Evolutionary conservation across 2,888 invertebrate genomes (phyloP).

Genomic region (Ectobius pallidus): DNA sequence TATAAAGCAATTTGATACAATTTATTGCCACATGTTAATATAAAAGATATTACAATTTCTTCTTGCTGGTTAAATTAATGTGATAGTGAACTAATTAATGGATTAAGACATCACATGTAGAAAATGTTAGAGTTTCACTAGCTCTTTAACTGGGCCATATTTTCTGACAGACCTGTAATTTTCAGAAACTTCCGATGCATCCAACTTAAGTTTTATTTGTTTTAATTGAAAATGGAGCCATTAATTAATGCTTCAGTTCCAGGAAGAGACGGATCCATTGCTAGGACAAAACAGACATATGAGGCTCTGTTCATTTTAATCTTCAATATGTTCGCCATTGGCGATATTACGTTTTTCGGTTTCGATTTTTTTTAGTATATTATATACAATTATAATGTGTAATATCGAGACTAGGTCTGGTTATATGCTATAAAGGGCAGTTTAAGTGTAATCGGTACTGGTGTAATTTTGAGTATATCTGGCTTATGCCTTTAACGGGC

Average conservation of each 20-base stretch:
- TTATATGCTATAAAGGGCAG: too few species aligned
- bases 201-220: conserved; percentile 9
- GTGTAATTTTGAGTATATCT: too few species aligned
- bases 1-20: neutral
- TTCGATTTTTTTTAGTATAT: too few species aligned
- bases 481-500: too few species aligned
- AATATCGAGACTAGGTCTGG: too few species aligned
- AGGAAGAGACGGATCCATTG: too few species aligned
- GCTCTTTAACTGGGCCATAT: neutral
- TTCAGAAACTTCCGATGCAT: conserved; percentile 27
- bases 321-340: too few species aligned
- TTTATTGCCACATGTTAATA: conserved; percentile 27
- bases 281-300: too few species aligned
- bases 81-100: conserved; percentile 19
- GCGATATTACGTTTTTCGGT: too few species aligned
- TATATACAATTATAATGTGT: too few species aligned
- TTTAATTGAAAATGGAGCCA: conserved; percentile 31
- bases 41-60: conserved; percentile 28
- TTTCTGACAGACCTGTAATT: conserved; percentile 31
- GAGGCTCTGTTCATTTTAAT: too few species aligned
- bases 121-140: neutral
- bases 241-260: conserved; percentile 6
- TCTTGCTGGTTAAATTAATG: conserved; percentile 27
- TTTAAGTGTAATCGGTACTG: too few species aligned
- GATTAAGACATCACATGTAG: conserved; percentile 11